Evolutionary conservation across 1,140 invertebrate species (phyloP), one percentile per base, ranked within the genome.

Genomic region (Caenorhabditis brenneri): DNA sequence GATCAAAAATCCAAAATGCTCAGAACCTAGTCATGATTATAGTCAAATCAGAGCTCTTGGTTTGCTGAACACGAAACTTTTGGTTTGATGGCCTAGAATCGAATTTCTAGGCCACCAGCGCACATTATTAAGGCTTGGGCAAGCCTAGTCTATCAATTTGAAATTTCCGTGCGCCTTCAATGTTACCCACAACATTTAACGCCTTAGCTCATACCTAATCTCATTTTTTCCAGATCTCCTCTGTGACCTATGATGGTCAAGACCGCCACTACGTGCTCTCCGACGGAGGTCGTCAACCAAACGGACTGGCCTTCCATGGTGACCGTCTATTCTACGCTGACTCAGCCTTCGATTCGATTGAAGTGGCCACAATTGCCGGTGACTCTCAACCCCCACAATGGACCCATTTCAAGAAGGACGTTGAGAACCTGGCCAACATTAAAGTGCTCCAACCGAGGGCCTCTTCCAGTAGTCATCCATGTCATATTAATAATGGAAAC

Each of bases 251-350:
- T 0, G 94, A 95, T 83, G 96, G 96, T 1, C 93, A 92, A 9
- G 94, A 95, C 87, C 90, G 93, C 1, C 93, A 92, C 42, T 94
- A 93, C 0, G 93, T 97, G 12, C 91, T 97, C 0, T 92, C 93
- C 0, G 93, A 88, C 79, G 84, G 80, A 4, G 88, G 87, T n/a
- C 88, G 91, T 55, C 93, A 94, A 49, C 96, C 96, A 0, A 94
- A 94, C 89, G 94, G 95, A 9, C 91, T 99, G 9, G 95, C 94
- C 2, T 94, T 97, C 0, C 93, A 95, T 9, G 94, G 96, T 46
- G 94, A 93, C 49, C 92, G 94, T 60, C 91, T 99, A 0, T 99
- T 96, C 89, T 96, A 95, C 85, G 91, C 97, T 10, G 97, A 99
- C 91, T 94, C 95, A 0, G 92, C 93, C 0, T 96, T 95, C 90